Percentiles rank a stretch among this genome's conserved stretches.
These are phyloP conservation scores for Rhinoptilus africanus DNA, from an alignment of 2,113 vertebrate genomes.

Conservation along the genomic window DNA sequence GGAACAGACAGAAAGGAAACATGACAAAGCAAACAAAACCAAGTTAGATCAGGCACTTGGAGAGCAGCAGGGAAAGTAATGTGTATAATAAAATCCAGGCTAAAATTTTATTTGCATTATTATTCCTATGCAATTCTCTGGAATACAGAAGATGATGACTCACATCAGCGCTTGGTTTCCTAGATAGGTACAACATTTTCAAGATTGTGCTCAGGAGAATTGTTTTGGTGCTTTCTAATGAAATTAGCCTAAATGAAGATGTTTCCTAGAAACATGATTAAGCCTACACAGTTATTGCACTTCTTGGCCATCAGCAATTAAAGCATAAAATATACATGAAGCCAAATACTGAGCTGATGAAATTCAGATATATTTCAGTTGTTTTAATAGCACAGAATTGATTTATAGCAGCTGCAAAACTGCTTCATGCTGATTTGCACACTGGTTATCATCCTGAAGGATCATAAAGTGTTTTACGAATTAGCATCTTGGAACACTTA, in stretches of 20 bases:
- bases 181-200: background rate
- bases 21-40: background rate
- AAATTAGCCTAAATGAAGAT: conserved; percentile 8
- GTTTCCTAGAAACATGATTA: conserved; percentile 11
- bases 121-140: background rate
- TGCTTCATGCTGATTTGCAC: conserved; percentile 3
- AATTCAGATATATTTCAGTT: background rate
- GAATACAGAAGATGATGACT: background rate
- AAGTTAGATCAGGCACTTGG: background rate
- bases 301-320: background rate
- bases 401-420: background rate
- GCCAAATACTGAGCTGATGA: background rate
- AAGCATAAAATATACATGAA: background rate
- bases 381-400: background rate
- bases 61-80: background rate
- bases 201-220: background rate
- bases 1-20: background rate
- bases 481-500: background rate
- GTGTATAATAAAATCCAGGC: background rate
- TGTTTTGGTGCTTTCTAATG: background rate
- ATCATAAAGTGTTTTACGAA: background rate
- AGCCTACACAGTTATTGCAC: background rate
- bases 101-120: background rate
- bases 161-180: background rate
- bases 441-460: background rate